Evolutionary conservation across 2,888 invertebrate species (phyloP).

Genomic region (Physocephala rufipes): DNA sequence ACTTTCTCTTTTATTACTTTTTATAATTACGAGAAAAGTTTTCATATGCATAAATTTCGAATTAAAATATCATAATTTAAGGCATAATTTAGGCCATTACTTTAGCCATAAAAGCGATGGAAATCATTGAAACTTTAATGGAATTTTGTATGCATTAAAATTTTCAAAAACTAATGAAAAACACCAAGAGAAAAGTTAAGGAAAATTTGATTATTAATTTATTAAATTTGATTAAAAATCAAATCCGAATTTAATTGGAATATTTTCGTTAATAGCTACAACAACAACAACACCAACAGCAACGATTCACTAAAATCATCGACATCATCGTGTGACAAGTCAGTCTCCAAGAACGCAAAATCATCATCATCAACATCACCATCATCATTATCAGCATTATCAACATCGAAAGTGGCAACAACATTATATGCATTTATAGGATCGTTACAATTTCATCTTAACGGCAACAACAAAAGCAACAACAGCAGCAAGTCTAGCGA

Average conservation of each 20-base stretch:
- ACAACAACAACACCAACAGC: too few relatives aligned
- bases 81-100: neutral
- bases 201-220: too few relatives aligned
- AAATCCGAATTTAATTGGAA: too few relatives aligned
- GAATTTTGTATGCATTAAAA: too few relatives aligned
- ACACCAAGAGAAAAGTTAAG: too few relatives aligned
- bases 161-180: too few relatives aligned
- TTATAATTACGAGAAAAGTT: neutral
- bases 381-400: neutral
- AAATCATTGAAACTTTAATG: too few relatives aligned
- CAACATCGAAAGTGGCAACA: conserved; percentile 19
- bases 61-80: neutral
- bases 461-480: conserved; percentile 24
- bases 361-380: neutral
- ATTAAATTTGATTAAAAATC: too few relatives aligned
- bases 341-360: neutral
- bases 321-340: neutral
- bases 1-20: neutral
- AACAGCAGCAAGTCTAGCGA: conserved; percentile 41
- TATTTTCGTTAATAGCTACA: too few relatives aligned
- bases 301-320: neutral
- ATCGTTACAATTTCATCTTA: neutral
- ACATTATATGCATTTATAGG: conserved; percentile 33
- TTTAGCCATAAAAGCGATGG: too few relatives aligned
- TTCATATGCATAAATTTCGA: too few relatives aligned